Evolutionary conservation across 2,888 invertebrate species (phyloP), one percentile per base, ranked within the genome.

Genomic region (Trachelus tabidus): DNA sequence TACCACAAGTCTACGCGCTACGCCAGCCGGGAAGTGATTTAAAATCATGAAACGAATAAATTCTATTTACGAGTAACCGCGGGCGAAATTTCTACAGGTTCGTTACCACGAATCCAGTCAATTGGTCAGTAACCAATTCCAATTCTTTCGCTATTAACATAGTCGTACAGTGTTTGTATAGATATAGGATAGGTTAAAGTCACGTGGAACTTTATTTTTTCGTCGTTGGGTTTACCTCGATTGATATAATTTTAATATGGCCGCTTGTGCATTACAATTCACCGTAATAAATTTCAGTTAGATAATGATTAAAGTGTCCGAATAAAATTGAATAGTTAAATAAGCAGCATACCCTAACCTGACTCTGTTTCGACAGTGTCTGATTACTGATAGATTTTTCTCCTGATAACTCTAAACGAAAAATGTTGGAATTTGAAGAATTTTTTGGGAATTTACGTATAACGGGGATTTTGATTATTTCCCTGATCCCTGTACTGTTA

Each of bases 11-110:
- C 56, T 56, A 56, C 56, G 56, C 23, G 23, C 56, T 23, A 23
- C 23, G 56, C 2, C 56, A 56, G 56, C 56, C 56, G 56, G 56
- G 23, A 56, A 56, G 56, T 56, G 56, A 56, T 56, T 56, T 56
- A 56, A 56, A 23, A 56, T 56, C 56, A 23, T 23, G 56, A 78
- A 76, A 73, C 40, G 77, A 80, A 81, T 79, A 80, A 80, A 79
- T 80, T 79, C 74, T 75, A 78, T 76, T 75, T 73, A 75, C 33
- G 76, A 77, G 76, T 82, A 68, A 79, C 80, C 77, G 23, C 75
- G 75, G 80, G 81, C 81, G 34, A 81, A 80, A 83, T 81, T 83
- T 83, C 82, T 81, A 80, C 78, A 68, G 34, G 74, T 74, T 37
- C 34, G 31, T 71, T 74, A 30, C 74, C 35, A 34, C 34, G 23